A percentile compares a stretch with the other conserved stretches of the same genome.
Evolutionary conservation across 2,888 invertebrate species (phyloP).

Genomic region (Bombylius discolor): DNA sequence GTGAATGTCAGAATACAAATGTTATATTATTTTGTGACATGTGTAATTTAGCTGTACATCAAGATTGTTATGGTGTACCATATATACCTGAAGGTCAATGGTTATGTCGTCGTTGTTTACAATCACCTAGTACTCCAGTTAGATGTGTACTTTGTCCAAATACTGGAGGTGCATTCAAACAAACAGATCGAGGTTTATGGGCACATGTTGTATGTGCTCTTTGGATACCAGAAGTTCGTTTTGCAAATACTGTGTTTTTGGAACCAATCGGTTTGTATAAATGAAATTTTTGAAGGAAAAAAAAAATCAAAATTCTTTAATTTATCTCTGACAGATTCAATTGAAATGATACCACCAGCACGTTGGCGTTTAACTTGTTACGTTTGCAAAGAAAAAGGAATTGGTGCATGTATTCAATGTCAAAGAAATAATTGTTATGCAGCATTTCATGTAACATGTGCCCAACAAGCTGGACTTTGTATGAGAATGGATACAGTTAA

Average conservation of each 20-base stretch:
- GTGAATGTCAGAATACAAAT: constrained; percentile 96
- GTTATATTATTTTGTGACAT: constrained; percentile 99
- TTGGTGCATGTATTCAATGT: constrained; percentile 96
- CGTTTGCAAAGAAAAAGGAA: constrained; percentile 84
- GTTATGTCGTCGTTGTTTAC: constrained; percentile 89
- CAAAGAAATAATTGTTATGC: constrained; percentile 93
- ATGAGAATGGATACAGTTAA: constrained; percentile 95
- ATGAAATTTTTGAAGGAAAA: background rate
- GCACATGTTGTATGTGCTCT: constrained; percentile 97
- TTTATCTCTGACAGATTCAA: constrained; percentile 53
- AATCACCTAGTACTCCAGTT: constrained; percentile 90
- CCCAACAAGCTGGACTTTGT: constrained; percentile 83
- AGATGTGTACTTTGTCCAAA: constrained; percentile 98
- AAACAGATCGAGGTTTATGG: constrained; percentile 90
- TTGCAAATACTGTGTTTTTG: constrained; percentile 94
- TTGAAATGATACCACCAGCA: constrained; percentile 89
- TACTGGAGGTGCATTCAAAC: constrained; percentile 96
- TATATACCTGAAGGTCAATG: constrained; percentile 97
- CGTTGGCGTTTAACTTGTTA: constrained; percentile 95
- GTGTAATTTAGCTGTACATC: constrained; percentile 98
- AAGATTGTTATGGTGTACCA: constrained; percentile 95
- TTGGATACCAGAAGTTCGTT: constrained; percentile 97
- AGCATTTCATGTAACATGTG: constrained; percentile 98
- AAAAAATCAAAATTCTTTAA: background rate
- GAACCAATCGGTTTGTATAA: constrained; percentile 71